Conservation (phyloP, 2,888 invertebrate genomes). For the Machimus rusticus region DNA sequence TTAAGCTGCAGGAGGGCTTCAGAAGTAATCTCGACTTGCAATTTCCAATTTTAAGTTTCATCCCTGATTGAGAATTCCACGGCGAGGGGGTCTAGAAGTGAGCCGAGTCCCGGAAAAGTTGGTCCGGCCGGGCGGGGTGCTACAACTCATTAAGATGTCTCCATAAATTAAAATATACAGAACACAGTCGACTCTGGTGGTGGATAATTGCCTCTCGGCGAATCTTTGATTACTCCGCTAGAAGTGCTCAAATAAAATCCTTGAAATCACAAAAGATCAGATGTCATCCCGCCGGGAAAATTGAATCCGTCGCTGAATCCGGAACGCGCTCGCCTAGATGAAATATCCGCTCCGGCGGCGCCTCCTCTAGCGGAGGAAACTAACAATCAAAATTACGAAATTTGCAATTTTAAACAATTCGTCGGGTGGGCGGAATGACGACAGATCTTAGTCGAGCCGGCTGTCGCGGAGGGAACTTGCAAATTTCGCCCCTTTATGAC, state of each 20-base stretch:
- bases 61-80: conserved; percentile 15
- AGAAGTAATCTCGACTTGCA: conserved; percentile 19
- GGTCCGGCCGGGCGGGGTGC: not conserved
- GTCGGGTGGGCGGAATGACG: not conserved
- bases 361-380: conserved; percentile 19
- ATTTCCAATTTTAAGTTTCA: conserved; percentile 33
- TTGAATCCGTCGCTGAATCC: conserved; percentile 22
- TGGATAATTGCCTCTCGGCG: conserved; percentile 37
- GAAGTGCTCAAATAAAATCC: conserved; percentile 36
- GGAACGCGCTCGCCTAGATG: not conserved
- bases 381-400: conserved; percentile 46
- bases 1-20: not conserved
- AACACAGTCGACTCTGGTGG: conserved; percentile 18
- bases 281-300: conserved; percentile 24
- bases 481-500: conserved; percentile 39
- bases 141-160: conserved; percentile 29
- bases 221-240: conserved; percentile 36
- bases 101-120: not conserved
- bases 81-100: not conserved
- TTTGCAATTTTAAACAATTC: conserved; percentile 46
- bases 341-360: conserved; percentile 4
- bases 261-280: conserved; percentile 40
- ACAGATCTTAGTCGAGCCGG: not conserved
- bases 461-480: not conserved
- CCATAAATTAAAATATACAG: conserved; percentile 36